Evolutionary conservation across 2,888 invertebrate species (phyloP), one percentile per base, ranked within the genome.

Genomic region (Tolmerus cingulatus): DNA sequence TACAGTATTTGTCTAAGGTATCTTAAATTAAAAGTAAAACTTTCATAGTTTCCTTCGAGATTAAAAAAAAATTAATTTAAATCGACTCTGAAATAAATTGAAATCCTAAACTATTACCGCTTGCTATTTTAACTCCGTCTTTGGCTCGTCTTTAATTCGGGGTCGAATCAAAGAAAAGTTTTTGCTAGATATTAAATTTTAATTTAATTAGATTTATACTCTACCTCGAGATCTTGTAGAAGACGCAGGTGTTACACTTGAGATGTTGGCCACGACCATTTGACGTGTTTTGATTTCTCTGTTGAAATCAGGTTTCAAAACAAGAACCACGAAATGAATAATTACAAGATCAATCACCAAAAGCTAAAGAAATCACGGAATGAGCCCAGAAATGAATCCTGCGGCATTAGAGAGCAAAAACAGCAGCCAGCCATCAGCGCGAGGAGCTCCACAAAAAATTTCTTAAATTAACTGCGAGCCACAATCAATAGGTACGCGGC

Each of bases 321-420:
- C 82, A 82, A 57, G 57, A 82, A 37, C 30, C 55, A 12, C 57
- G n/a, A 37, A 57, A 82, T 82, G 82, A 82, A 82, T 57, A 82
- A 82, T 82, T 82, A 82, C 82, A 14, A 82, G 82, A 82, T 82
- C 82, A 82, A 82, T 82, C 82, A 82, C 82, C 82, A 82, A 82
- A 82, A 82, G 37, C 57, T 8, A 55, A 34, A 82, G 37, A 37
- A 37, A 66, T 82, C 82, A 66, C 55, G 57, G 7, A 57, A 27
- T 1, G 34, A 34, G 43, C 43, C 43, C 16, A 46, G 34, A 81
- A 81, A 34, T 34, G 5, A 55, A 55, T 55, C 30, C 43, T 55
- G 81, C n/a, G 81, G 51, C n/a, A 51, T n/a, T n/a, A 19, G 43
- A 19, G n/a, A 34, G 55, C 82, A 82, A 66, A 82, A 82, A 82